phyloP scores from a whole-genome alignment of 1,140 invertebrate species.

The Drosophila seguyi region DNA sequence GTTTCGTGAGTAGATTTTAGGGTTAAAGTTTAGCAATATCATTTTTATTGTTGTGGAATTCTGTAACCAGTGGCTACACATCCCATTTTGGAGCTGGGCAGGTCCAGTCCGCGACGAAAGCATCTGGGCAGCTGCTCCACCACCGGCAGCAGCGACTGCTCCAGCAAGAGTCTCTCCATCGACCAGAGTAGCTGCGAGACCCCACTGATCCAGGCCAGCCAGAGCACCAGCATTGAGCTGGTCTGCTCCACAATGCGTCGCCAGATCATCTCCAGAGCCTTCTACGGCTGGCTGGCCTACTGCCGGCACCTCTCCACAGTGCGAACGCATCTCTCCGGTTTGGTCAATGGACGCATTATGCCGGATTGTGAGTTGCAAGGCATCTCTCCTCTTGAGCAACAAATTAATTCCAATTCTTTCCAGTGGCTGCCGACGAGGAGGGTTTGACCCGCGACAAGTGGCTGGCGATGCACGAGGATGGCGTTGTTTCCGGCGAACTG shows the following conservation, averaged over 20 bases:
- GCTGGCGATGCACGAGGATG: conserved; percentile 88
- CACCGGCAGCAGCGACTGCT: conserved; percentile 84
- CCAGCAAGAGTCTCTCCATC: conserved; percentile 83
- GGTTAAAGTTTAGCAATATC: no score
- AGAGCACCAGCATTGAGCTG: conserved; percentile 88
- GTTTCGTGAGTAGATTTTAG: conserved; percentile 87
- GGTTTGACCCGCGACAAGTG: conserved; percentile 90
- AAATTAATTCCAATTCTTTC: conserved; percentile 34
- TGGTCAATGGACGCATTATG: conserved; percentile 91
- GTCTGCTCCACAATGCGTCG: conserved; percentile 97
- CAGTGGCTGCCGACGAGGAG: conserved; percentile 86
- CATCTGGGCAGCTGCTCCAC: conserved; percentile 84
- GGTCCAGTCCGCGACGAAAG: conserved; percentile 74
- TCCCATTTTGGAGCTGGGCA: conserved; percentile 79
- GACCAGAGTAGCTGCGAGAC: conserved; percentile 86
- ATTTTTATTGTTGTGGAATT: background rate
- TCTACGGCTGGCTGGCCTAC: conserved; percentile 98
- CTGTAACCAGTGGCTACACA: conserved; percentile 68
- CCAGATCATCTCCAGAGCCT: conserved; percentile 97
- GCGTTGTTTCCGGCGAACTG: conserved; percentile 86
- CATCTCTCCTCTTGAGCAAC: conserved; percentile 40
- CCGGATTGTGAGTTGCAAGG: conserved; percentile 85
- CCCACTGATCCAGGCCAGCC: conserved; percentile 70
- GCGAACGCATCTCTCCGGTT: conserved; percentile 94
- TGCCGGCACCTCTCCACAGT: conserved; percentile 97